Evolutionary conservation across 2,113 vertebrate species (phyloP).

Genomic region (Neomonachus schauinslandi): DNA sequence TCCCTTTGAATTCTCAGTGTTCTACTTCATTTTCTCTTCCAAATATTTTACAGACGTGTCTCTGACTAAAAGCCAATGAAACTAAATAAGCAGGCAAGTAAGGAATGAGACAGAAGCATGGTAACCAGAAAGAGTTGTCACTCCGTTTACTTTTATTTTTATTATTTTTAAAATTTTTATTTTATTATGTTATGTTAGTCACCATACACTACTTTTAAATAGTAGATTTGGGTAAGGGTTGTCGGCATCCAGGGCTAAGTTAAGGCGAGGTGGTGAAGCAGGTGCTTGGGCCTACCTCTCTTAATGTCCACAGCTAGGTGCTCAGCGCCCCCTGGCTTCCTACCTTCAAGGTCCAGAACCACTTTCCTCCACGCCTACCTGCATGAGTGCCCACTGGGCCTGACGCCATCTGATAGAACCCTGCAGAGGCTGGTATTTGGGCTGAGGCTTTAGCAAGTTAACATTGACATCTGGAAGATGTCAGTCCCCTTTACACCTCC

Average conservation of each 20-base stretch:
- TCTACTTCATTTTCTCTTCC: background rate
- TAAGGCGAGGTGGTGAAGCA: background rate
- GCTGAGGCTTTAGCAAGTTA: background rate
- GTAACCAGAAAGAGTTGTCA: background rate
- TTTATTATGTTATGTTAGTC: too few relatives aligned
- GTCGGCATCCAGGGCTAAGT: background rate
- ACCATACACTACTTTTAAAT: background rate
- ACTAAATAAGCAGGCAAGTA: background rate
- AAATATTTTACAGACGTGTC: background rate
- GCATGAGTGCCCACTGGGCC: background rate
- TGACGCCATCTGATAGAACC: fast-evolving
- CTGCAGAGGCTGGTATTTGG: background rate
- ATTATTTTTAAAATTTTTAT: too few relatives aligned
- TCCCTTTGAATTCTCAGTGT: background rate
- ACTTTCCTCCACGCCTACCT: fast-evolving
- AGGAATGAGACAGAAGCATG: background rate
- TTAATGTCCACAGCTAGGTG: background rate
- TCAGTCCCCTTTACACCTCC: background rate
- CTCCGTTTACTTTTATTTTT: background rate
- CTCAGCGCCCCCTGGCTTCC: too few relatives aligned
- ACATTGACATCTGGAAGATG: background rate
- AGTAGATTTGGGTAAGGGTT: background rate
- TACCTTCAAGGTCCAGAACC: background rate
- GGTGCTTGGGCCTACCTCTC: background rate
- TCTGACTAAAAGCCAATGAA: background rate